Conservation (phyloP, 2,888 invertebrate genomes). For the Bombylius major region DNA sequence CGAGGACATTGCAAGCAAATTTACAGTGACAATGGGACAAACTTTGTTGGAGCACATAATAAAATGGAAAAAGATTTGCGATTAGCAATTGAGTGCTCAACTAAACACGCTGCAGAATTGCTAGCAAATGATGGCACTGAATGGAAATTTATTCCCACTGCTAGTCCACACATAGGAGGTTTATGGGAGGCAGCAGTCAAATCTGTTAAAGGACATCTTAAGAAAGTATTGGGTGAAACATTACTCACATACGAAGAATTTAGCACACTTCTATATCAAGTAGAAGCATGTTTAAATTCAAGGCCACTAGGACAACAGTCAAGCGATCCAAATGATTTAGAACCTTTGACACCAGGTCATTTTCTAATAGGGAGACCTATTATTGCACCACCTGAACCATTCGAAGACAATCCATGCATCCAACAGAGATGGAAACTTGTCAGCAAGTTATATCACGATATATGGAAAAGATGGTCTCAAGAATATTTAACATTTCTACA, state of each 20-base stretch:
- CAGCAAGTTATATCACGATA: conserved; percentile 2
- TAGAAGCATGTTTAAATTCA: conserved; percentile 22
- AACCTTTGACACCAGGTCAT: conserved; percentile 11
- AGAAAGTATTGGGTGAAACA: conserved; percentile 15
- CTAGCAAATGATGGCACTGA: neutral
- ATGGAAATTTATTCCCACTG: conserved; percentile 25
- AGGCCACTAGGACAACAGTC: conserved; percentile 16
- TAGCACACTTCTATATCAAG: conserved; percentile 16
- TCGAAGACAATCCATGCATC: conserved; percentile 4
- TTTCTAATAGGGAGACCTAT: conserved; percentile 10
- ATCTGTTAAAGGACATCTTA: conserved; percentile 20
- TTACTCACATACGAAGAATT: conserved; percentile 20
- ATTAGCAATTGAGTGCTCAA: no score
- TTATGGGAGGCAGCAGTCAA: conserved; percentile 24
- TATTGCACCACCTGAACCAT: conserved; percentile 9
- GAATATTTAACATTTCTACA: neutral
- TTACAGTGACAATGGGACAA: no score
- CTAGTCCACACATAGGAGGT: conserved; percentile 23
- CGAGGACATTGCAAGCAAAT: neutral
- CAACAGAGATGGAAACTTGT: conserved; percentile 1
- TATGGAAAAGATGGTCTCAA: conserved; percentile 6
- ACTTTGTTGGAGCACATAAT: no score
- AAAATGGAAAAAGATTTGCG: no score
- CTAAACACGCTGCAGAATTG: no score
- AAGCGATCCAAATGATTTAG: conserved; percentile 11